Base-by-base conservation (phyloP, 2,888 invertebrate species). In the Oeneis ivallda region DNA sequence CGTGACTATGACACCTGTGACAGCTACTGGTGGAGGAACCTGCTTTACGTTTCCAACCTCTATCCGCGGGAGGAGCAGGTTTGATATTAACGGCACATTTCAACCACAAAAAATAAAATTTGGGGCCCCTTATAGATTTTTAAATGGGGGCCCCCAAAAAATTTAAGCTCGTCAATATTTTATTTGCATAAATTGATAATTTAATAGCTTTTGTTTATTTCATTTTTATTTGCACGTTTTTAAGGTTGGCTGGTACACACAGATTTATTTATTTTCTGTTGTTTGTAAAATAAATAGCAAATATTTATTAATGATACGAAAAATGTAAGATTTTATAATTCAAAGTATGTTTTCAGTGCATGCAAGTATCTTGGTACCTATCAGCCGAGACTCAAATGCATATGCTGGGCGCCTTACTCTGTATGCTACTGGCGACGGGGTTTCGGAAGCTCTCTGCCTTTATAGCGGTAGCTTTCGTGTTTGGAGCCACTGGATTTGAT, bases 301-400 rank as follows among this genome's bases (percentile, higher is more conserved):
- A 26, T 26, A 26, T 2, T 26, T 26, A 26, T 0, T 26, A 26
- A 26, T 26, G 2, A 1, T 26, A 26, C 26, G 2, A 26, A 26
- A 4, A 26, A 4, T 26, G 0, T 26, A 26, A 26, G 26, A 4
- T 4, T 26, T 26, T 4, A 37, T 9, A 37, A 37, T 37, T 37
- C 34, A 37, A 37, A 19, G 15, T 32, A 19, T 54, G 2, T 37
- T 53, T 65, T 0, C 82, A 96, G 96, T 96, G 96, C 75, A 95
- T 96, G 95, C 91, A 95, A 62, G 94, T 96, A 93, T 95, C 96
- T 66, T 96, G 96, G 96, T 96, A 95, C 81, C 85, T 96, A 60
- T 94, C 96, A 0, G 93, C 95, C 74, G 96, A 96, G 84, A 95
- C 95, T 0, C 95, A 95, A 78, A 94, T 96, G 77, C 96, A 96